Conservation (phyloP, 2,113 vertebrate species). For the Arizona elegans region DNA sequence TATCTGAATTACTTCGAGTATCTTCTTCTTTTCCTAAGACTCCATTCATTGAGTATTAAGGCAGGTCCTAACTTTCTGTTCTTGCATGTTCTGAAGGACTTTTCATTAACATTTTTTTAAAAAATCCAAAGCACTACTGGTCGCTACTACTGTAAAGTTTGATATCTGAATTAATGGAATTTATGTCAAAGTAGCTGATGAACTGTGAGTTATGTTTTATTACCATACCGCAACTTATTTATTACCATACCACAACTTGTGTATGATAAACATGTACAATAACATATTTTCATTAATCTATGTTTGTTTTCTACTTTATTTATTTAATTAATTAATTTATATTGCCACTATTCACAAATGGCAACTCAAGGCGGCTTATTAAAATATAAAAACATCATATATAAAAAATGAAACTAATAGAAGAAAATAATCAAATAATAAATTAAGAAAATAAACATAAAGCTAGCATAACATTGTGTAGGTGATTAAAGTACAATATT, state of each 20-base stretch:
- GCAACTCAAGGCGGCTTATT: too few relatives aligned
- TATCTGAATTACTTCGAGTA: background rate
- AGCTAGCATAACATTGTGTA: background rate
- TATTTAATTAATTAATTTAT: too few relatives aligned
- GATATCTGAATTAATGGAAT: background rate
- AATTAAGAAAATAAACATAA: too few relatives aligned
- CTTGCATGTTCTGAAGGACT: background rate
- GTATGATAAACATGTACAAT: background rate
- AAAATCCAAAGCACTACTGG: background rate
- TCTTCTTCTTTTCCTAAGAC: background rate
- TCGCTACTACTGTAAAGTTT: background rate
- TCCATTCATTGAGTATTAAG: background rate
- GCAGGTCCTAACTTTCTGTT: background rate
- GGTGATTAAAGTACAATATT: background rate
- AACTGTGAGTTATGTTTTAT: background rate
- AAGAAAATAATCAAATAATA: too few relatives aligned
- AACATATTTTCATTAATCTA: background rate
- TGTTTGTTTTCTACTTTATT: background rate
- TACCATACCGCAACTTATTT: background rate
- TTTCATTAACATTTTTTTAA: background rate
- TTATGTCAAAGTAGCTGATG: background rate
- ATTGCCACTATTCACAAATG: too few relatives aligned
- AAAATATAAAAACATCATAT: too few relatives aligned
- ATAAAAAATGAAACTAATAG: too few relatives aligned
- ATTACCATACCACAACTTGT: background rate